Evolutionary conservation across 2,888 invertebrate species (phyloP), one percentile per base, ranked within the genome.

Genomic region (Hydraecia micacea): DNA sequence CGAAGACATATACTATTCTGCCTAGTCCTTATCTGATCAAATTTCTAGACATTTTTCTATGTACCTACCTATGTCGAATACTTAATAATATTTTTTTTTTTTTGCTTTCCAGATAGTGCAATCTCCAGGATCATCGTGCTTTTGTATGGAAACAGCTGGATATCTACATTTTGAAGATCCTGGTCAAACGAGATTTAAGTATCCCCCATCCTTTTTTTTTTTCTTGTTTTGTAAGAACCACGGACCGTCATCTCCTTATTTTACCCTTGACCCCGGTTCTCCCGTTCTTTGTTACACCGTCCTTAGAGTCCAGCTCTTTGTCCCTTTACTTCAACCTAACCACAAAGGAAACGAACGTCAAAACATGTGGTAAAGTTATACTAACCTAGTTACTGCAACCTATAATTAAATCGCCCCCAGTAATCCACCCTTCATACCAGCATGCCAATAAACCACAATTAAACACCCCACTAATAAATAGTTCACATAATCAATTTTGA

Each of bases 361-460:
- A 63, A 65, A 73, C 72, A 74, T 70, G 74, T 66, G 15, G 46
- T 32, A 46, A 39, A 62, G n/a, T 39, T n/a, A n/a, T 39, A 70
- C 68, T 74, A 84, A 79, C 87, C 83, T 83, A 83, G 71, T 74
- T 76, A 73, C 18, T 36, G 46, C 39, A 5, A 25, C 62, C 55
- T 84, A 75, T 71, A 73, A 83, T 83, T 73, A 46, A 80, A 62
- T 70, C 18, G 76, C 73, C 84, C 73, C 18, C 49, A 80, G 42
- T 60, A 73, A 65, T 68, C 63, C 70, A 68, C 81, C 85, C 73
- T 67, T 66, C 55, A 62, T 62, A 78, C 85, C 81, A 81, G 80
- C 87, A 87, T 87, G 28, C 68, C 77, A 81, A 87, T 87, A 81
- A 82, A 78, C 69, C 28, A 71, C 73, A 79, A 85, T 86, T 87